Conservation (phyloP, 2,113 vertebrate genomes). For the Spea bombifrons region DNA sequence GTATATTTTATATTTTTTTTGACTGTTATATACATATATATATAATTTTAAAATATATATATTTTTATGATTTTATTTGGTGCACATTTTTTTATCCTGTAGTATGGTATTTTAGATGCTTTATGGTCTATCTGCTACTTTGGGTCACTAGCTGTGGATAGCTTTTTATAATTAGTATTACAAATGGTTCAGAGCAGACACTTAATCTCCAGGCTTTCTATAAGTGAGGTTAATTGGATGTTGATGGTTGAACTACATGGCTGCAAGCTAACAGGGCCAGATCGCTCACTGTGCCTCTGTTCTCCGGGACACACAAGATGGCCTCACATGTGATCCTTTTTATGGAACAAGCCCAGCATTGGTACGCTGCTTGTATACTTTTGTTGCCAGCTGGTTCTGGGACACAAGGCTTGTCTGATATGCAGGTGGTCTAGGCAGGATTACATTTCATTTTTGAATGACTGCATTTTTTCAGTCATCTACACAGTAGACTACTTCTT, state of each 20-base stretch:
- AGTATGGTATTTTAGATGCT: too few relatives aligned
- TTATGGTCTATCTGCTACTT: background rate
- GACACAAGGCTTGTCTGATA: conserved; percentile 47
- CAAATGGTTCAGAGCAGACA: background rate
- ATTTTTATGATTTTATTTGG: too few relatives aligned
- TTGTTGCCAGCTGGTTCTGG: conserved; percentile 50
- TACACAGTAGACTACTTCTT: too few relatives aligned
- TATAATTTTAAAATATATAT: too few relatives aligned
- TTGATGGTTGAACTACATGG: background rate
- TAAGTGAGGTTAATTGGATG: conserved; percentile 1
- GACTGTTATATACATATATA: too few relatives aligned
- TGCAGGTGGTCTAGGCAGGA: conserved; percentile 60
- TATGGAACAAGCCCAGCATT: conserved; percentile 34
- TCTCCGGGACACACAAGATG: conserved; percentile 41
- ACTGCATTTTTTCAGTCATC: conserved; percentile 52
- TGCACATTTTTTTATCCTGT: too few relatives aligned
- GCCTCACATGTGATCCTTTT: conserved; percentile 41
- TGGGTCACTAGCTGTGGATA: background rate
- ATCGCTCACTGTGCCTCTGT: conserved; percentile 29
- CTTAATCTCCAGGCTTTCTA: background rate
- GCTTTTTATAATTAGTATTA: conserved; percentile 3
- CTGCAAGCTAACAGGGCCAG: conserved; percentile 14
- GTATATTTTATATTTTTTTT: too few relatives aligned
- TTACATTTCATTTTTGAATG: conserved; percentile 48
- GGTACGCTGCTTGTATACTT: conserved; percentile 34